Conservation (phyloP, 92 coral and sea anemone genomes). For the Chrysogorgia sp. region DNA sequence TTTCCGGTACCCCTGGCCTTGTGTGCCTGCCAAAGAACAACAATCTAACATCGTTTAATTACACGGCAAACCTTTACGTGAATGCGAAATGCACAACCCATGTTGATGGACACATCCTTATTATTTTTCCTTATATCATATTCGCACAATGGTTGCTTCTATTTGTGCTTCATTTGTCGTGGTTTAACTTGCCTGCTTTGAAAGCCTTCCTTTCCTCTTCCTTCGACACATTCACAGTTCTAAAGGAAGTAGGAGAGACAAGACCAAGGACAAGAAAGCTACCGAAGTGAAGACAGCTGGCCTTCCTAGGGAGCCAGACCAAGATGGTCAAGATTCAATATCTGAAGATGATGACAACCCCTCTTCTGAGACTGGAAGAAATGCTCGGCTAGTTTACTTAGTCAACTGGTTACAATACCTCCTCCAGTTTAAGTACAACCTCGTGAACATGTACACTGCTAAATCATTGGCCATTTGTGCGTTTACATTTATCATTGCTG, state of each 20-base stretch:
- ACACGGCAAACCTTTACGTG: conserved; percentile 11
- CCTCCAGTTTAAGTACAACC: conserved; percentile 26
- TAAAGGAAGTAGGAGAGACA: conserved; percentile 14
- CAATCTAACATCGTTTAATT: conserved; percentile 14
- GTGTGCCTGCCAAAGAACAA: conserved; percentile 19
- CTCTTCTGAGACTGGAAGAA: background rate
- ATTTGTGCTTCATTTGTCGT: conserved; percentile 35
- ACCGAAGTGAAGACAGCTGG: background rate
- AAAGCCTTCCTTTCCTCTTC: conserved; percentile 32
- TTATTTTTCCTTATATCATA: conserved; percentile 40
- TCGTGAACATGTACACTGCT: conserved; percentile 6
- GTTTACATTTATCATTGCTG: background rate
- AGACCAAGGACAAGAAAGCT: background rate
- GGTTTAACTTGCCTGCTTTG: conserved; percentile 36
- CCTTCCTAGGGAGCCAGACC: too few species aligned
- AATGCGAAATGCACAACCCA: conserved; percentile 45
- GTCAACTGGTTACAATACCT: conserved; percentile 34
- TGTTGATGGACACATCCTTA: conserved; percentile 23
- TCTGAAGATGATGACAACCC: conserved; percentile 6
- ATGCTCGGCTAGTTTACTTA: conserved; percentile 27
- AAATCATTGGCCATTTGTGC: conserved; percentile 11
- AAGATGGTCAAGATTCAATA: background rate
- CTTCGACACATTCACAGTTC: conserved; percentile 12
- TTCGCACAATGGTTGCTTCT: conserved; percentile 33
- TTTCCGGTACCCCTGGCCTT: conserved; percentile 42